Evolutionary conservation across 1,140 invertebrate genomes (phyloP).

Genomic region (Chionoecetes opilio): DNA sequence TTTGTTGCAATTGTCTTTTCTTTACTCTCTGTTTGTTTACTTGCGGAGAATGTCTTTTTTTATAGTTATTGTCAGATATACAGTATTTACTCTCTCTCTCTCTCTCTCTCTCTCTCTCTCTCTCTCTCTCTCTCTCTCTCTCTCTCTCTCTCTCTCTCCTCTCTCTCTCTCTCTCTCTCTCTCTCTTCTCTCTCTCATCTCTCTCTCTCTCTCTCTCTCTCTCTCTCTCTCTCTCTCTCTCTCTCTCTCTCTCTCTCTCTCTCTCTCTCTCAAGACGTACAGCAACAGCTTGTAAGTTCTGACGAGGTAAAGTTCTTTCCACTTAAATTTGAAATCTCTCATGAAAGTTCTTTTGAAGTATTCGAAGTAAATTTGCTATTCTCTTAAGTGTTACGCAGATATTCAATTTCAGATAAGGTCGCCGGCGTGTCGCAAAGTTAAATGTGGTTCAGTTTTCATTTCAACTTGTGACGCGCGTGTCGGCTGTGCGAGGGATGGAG

Average conservation of each 20-base stretch:
- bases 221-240: not conserved
- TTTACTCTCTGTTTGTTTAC: no score
- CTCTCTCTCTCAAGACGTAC: not conserved
- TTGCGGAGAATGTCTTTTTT: not conserved
- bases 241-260: constrained; percentile 27
- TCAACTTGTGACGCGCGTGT: not conserved
- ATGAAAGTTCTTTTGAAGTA: not conserved
- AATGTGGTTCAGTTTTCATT: not conserved
- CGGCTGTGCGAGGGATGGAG: not conserved
- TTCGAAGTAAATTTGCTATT: not conserved
- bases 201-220: no score
- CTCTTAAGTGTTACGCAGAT: not conserved
- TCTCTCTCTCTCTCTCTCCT: no score
- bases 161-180: no score
- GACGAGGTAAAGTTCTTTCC: not conserved
- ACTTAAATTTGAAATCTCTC: not conserved
- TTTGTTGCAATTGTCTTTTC: no score
- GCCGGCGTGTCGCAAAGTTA: not conserved
- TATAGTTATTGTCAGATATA: no score
- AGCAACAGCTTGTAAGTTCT: not conserved
- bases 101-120: constrained; percentile 23
- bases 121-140: no score
- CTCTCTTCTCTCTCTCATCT: no score
- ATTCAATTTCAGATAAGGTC: not conserved
- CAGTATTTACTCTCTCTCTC: constrained; percentile 21